A percentile compares a stretch with the other conserved stretches of the same genome.
Evolutionary conservation across 1,140 invertebrate genomes (phyloP).

Genomic region (Drosophila insularis): DNA sequence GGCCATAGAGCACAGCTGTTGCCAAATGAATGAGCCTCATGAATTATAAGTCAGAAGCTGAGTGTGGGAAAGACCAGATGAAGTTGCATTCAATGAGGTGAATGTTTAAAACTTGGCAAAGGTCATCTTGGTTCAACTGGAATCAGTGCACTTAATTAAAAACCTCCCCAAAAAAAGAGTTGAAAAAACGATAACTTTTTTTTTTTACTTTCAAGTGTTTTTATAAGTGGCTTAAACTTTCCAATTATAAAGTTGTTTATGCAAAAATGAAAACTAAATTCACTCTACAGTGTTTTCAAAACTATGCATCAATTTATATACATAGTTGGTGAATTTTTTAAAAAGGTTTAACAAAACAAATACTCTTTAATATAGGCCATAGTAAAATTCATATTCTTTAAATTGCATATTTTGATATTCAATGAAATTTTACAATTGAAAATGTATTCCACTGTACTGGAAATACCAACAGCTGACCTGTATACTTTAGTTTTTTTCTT

Average conservation of each 20-base stretch:
- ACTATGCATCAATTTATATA: background rate
- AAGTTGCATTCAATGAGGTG: constrained; percentile 60
- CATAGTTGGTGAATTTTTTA: no score
- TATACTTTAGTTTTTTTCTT: constrained; percentile 7
- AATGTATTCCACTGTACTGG: constrained; percentile 27
- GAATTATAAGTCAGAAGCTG: constrained; percentile 44
- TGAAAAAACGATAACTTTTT: background rate
- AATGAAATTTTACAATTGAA: no score
- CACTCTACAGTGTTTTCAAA: background rate
- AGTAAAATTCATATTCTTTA: no score
- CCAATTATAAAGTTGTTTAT: background rate
- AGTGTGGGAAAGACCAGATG: constrained; percentile 23
- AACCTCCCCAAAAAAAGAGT: no score
- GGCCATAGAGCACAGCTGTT: constrained; percentile 30
- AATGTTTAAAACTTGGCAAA: constrained; percentile 47
- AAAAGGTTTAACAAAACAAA: background rate
- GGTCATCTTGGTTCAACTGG: constrained; percentile 8
- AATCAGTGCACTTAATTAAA: background rate
- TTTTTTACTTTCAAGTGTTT: background rate
- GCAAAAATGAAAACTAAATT: constrained; percentile 1
- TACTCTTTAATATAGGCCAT: no score
- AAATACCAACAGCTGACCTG: constrained; percentile 48
- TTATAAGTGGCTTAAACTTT: constrained; percentile 3
- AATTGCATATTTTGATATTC: no score
- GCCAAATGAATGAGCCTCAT: constrained; percentile 25